phyloP scores from a whole-genome alignment of 2,888 invertebrate genomes.

The Argyra leucocephala region DNA sequence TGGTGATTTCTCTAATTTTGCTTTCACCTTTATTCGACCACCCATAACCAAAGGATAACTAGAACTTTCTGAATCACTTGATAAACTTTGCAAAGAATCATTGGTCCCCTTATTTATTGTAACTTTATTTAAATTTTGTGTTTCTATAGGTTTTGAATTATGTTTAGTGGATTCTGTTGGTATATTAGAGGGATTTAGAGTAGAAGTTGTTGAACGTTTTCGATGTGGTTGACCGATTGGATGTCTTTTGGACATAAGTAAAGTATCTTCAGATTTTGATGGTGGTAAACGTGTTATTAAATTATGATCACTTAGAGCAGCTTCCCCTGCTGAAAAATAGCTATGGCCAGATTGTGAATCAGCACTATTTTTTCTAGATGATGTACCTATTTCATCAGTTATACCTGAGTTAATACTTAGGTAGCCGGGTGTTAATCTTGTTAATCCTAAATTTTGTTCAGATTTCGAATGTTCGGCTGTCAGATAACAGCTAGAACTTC shows the following conservation, averaged over 20 bases:
- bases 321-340: conserved; percentile 41
- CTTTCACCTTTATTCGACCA: conserved; percentile 48
- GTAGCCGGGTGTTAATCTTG: conserved; percentile 35
- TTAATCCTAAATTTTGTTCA: conserved; percentile 54
- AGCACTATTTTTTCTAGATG: conserved; percentile 50
- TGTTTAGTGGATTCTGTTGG: conserved; percentile 46
- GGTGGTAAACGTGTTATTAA: conserved; percentile 53
- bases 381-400: conserved; percentile 30
- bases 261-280: conserved; percentile 70
- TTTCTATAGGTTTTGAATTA: conserved; percentile 44
- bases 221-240: conserved; percentile 42
- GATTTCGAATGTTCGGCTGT: conserved; percentile 73
- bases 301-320: conserved; percentile 30
- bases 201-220: conserved; percentile 49
- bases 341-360: conserved; percentile 50
- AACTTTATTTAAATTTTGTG: conserved; percentile 56
- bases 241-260: conserved; percentile 47
- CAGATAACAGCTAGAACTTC: conserved; percentile 44
- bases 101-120: conserved; percentile 55
- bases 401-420: conserved; percentile 44
- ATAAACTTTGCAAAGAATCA: conserved; percentile 58
- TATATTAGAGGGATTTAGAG: conserved; percentile 45
- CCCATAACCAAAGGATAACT: conserved; percentile 48
- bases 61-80: conserved; percentile 53
- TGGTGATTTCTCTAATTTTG: conserved; percentile 42